Evolutionary conservation across 2,797 vertebrate species (phyloP), one percentile per base, ranked within the genome.

Genomic region (Microchirus variegatus): DNA sequence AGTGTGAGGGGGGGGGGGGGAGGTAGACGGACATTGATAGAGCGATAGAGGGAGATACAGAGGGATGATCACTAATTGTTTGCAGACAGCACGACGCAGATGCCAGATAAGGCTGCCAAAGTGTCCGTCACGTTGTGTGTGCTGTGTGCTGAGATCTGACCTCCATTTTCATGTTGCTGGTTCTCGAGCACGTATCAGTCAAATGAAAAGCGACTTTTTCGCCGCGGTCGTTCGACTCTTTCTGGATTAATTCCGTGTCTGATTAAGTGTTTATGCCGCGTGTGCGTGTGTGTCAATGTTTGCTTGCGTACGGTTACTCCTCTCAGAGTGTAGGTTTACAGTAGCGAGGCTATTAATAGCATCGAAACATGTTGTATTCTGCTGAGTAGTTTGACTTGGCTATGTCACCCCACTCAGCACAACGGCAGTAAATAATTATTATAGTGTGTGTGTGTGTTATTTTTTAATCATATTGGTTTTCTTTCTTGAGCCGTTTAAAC

Each of bases 381-480:
- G 87, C 87, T 73, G 83, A 86, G 83, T 70, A 80, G 83, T 87
- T 85, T 82, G 75, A 87, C 81, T 85, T 80, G 83, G 69, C 85
- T 16, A 35, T 81, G 80, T 80, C 78, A 70, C 72, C 70, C 52
- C 38, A 60, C 75, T 67, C 81, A 77, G 70, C 67, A 54, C 70
- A 62, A 60, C 1, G 59, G 80, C 63, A 50, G 71, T 85, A 82
- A 84, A 88, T 84, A 86, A 41, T 59, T 22, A 40, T 48, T 40
- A 48, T 17, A 2, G 10, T 40, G 38, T 40, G 38, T 40, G 10
- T 42, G 40, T 19, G 22, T 22, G 22, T 22, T 22, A 22, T 22
- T 22, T 42, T 16, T 12, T 56, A 46, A 19, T 17, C 35, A 68
- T 11, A 17, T 41, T 15, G 36, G 17, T 63, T 67, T 64, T 64